Evolutionary conservation across 92 coral and sea anemone genomes (phyloP), one percentile per base, ranked within the genome.

Genomic region (Scolanthus callimorphus): DNA sequence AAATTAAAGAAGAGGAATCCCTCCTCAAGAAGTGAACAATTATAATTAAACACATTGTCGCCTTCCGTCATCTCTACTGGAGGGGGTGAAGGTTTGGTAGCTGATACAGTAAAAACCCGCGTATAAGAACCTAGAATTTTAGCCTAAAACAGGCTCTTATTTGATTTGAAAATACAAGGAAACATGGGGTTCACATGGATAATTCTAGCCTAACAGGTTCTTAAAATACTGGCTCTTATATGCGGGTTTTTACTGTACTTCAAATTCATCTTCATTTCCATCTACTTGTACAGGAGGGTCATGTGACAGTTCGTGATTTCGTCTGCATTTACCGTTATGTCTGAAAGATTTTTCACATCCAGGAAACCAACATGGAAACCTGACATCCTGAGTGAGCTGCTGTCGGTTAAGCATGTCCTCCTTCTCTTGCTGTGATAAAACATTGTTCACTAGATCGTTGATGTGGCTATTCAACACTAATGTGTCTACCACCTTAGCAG

Each of bases 271-370:
- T 34, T 6, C 9, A 34, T 34, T 6, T 15, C 15, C 43, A 6
- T 34, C 43, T 6, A 62, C 60, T 29, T 57, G 41, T 3, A 63
- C 63, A 27, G 90, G 85, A n/a, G 24, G 90, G 39, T 72, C 53
- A 63, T 84, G 85, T 20, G 81, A 39, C 22, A 66, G 53, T 15
- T 34, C 43, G 15, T 34, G 43, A 34, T 15, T 34, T 6, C 43
- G 6, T 34, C 43, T 34, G 43, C 77, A 65, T 39, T 70, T 78
- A 20, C 90, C 81, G 71, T 77, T 59, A 41, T 65, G 71, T 59
- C 73, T 84, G 22, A 84, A 84, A 15, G 86, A 72, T 20, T 37
- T 61, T 1, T 62, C 51, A 62, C 91, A 84, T 3, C 91, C 82
- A 0, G 55, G 57, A 55, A 52, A 83, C 27, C 85, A 24, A 46